Evolutionary conservation across 2,797 vertebrate species (phyloP).

Genomic region (Lithobates pipiens): DNA sequence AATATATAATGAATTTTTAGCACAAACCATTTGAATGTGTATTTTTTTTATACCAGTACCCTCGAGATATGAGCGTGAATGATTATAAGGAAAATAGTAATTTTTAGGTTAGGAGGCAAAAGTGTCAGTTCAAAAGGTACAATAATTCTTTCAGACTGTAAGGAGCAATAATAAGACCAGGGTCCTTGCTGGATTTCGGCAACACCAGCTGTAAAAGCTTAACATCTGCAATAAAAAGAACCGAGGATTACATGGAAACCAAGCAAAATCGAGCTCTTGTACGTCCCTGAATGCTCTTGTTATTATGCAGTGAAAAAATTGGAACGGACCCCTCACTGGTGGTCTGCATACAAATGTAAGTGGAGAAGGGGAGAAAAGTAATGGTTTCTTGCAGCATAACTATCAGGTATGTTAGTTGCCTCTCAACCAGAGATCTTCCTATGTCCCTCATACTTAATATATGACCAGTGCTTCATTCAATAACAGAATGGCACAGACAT

Average conservation of each 20-base stretch:
- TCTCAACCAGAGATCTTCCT: not conserved
- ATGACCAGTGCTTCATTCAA: not conserved
- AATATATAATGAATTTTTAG: too few relatives aligned
- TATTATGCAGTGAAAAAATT: not conserved
- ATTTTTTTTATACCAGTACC: too few relatives aligned
- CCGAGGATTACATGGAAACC: not conserved
- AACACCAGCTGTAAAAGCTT: too few relatives aligned
- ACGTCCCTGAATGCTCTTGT: not conserved
- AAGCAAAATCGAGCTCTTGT: too few relatives aligned
- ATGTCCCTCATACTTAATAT: not conserved
- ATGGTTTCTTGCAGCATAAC: not conserved
- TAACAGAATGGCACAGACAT: too few relatives aligned
- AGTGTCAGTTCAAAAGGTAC: not conserved
- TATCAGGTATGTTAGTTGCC: not conserved
- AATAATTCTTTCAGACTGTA: not conserved
- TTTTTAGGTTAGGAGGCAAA: not conserved
- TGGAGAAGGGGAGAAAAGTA: not conserved
- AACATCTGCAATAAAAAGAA: too few relatives aligned
- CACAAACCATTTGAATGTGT: too few relatives aligned
- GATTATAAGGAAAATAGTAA: not conserved
- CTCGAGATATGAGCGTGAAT: too few relatives aligned
- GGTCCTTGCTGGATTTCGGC: not conserved
- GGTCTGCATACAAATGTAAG: not conserved
- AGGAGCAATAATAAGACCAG: not conserved
- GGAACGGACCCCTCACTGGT: not conserved